Percentiles rank a stretch among this genome's conserved stretches.
Conservation (phyloP, 2,888 invertebrate genomes). For the Drosophila falleni region DNA sequence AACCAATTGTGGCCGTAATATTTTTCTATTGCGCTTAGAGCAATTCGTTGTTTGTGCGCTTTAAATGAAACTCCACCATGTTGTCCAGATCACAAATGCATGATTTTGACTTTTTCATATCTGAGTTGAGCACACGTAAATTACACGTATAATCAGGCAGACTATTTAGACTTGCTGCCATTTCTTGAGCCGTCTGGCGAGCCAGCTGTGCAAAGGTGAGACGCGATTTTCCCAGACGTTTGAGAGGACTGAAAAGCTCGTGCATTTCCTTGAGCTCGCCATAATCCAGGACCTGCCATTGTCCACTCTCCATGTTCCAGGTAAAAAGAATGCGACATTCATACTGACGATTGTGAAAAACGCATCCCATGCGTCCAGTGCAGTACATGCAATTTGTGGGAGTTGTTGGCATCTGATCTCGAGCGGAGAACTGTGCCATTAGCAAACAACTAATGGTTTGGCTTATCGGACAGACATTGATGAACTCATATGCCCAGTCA, state of each 20-base stretch:
- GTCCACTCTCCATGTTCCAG: slow-evolving; percentile 85
- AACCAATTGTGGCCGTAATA: not conserved
- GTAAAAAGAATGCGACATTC: slow-evolving; percentile 85
- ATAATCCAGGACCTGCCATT: slow-evolving; percentile 85
- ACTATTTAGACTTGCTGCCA: slow-evolving; percentile 72
- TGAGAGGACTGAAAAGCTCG: slow-evolving; percentile 73
- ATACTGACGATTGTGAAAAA: slow-evolving; percentile 84
- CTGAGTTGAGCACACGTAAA: slow-evolving; percentile 83
- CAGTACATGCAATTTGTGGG: slow-evolving; percentile 83
- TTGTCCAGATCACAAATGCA: slow-evolving; percentile 83
- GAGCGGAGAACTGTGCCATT: slow-evolving; percentile 85
- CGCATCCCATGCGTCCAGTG: slow-evolving; percentile 82
- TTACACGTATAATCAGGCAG: slow-evolving; percentile 82
- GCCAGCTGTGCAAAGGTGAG: slow-evolving; percentile 80
- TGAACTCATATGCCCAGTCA: slow-evolving; percentile 85
- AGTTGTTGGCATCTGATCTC: slow-evolving; percentile 80
- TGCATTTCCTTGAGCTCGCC: slow-evolving; percentile 83
- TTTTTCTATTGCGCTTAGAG: slow-evolving; percentile 22
- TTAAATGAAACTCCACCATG: slow-evolving; percentile 84
- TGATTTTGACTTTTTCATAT: slow-evolving; percentile 84
- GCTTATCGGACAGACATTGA: slow-evolving; percentile 84
- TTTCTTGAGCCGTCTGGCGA: slow-evolving; percentile 82
- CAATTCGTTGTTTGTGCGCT: slow-evolving; percentile 64
- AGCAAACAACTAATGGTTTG: slow-evolving; percentile 83
- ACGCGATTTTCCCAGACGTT: slow-evolving; percentile 67